Conservation (phyloP, 2,113 vertebrate genomes). For the Chamaetylas fuelleborni region DNA sequence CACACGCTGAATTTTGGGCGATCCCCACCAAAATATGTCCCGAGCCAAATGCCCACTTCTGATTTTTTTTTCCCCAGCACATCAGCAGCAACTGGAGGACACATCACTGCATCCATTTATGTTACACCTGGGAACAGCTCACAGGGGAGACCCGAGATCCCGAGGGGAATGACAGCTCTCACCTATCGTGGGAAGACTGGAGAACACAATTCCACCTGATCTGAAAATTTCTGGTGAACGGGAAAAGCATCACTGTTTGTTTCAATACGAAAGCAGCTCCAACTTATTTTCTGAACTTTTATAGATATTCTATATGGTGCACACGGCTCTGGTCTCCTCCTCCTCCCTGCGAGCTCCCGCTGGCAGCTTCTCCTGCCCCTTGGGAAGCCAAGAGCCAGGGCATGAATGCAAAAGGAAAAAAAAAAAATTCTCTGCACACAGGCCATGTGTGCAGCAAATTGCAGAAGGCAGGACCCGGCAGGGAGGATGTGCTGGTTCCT, state of each 20-base stretch:
- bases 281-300: background rate
- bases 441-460: background rate
- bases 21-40: accelerated
- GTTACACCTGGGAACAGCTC: background rate
- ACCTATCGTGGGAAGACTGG: accelerated
- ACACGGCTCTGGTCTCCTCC: background rate
- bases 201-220: background rate
- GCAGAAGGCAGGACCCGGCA: background rate
- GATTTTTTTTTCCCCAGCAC: background rate
- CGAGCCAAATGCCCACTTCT: background rate
- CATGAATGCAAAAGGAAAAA: background rate
- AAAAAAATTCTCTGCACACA: background rate
- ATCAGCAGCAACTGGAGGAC: background rate
- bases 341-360: background rate
- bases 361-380: background rate
- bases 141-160: background rate
- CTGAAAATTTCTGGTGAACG: background rate
- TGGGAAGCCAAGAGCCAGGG: background rate
- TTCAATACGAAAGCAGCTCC: background rate
- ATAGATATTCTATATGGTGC: accelerated
- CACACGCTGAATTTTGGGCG: accelerated
- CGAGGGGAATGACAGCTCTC: background rate
- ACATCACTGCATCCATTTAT: background rate
- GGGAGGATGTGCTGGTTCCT: background rate
- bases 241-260: background rate